Base-by-base conservation (phyloP, 2,888 invertebrate genomes). In the Lasius platythorax region DNA sequence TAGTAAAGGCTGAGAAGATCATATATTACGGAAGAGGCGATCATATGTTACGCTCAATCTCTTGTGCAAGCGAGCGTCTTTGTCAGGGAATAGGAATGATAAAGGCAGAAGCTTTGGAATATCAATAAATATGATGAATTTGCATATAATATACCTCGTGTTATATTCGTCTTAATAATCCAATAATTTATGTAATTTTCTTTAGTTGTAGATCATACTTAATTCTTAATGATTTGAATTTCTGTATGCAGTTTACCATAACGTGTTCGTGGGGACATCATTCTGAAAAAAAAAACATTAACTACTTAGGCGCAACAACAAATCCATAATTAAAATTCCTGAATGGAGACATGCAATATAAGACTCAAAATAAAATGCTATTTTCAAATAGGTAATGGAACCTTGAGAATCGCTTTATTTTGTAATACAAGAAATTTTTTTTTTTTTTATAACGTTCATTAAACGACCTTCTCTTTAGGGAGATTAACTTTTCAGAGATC, bases 251-350 rank as follows among this genome's bases (percentile, higher is more conserved):
- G 91, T 61, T 85, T 5, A 83, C 82, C 18, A 83, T 90, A 91
- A 92, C 30, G 73, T 78, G 3, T 63, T 88, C 18, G 84, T 91
- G 37, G 90, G 37, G 90, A 92, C 37, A 18, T 88, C 0, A 83
- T 82, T 8, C 33, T 92, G 0, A 53, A 46, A 15, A 82, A 85
- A 46, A 23, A 37, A 33, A 33, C 30, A 33, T 87, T 11, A 81
- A 70, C 15, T 85, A 81, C 2, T 91, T 3, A 79, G 76, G 11
- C 50, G 75, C 37, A 84, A 86, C 11, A 82, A 88, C 30, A 64
- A 82, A 30, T 89, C 86, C 0, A 87, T 28, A 23, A 68, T 91
- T 8, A 40, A 76, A 15, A 82, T 92, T 67, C 90, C 91, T 9
- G 64, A 90, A 76, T 76, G 3, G 79, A 89, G 56, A 30, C n/a